Conservation (phyloP, 2,797 vertebrate genomes). For the Anolis apletophallus region DNA sequence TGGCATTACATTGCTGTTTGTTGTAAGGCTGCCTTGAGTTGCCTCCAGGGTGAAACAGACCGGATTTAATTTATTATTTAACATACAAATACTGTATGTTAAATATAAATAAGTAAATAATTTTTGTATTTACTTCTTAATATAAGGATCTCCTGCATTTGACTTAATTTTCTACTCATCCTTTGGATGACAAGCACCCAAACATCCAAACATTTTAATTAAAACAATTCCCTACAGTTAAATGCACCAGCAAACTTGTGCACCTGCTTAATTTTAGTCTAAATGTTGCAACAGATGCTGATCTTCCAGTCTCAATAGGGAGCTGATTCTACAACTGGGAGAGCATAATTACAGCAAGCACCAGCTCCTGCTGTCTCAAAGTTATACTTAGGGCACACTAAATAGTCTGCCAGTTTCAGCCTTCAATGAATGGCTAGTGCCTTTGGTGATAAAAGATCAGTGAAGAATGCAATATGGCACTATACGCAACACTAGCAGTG, state of each 20-base stretch:
- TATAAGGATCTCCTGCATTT: conserved; percentile 1
- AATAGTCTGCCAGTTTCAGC: conserved; percentile 75
- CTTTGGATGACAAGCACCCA: conserved; percentile 43
- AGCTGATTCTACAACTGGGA: conserved; percentile 78
- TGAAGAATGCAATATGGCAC: conserved; percentile 74
- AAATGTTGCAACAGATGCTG: conserved; percentile 79
- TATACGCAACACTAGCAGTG: conserved; percentile 70
- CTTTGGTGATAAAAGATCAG: conserved; percentile 81
- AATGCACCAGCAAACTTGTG: conserved; percentile 68
- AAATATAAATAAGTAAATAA: no score
- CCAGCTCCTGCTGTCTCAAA: conserved; percentile 78
- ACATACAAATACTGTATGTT: no score
- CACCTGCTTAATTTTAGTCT: conserved; percentile 76
- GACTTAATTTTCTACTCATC: conserved; percentile 19
- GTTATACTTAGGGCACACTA: conserved; percentile 75
- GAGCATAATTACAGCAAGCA: conserved; percentile 79
- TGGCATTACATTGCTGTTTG: no score
- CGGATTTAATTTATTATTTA: no score
- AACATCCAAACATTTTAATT: conserved; percentile 67
- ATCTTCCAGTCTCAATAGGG: conserved; percentile 77
- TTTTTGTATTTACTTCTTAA: conserved; percentile 32
- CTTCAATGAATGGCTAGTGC: conserved; percentile 74
- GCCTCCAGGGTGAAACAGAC: no score
- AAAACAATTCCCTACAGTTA: conserved; percentile 66
- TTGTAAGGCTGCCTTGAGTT: no score